Base-by-base conservation (phyloP, 2,113 vertebrate species). In the Pleuronectes platessa region DNA sequence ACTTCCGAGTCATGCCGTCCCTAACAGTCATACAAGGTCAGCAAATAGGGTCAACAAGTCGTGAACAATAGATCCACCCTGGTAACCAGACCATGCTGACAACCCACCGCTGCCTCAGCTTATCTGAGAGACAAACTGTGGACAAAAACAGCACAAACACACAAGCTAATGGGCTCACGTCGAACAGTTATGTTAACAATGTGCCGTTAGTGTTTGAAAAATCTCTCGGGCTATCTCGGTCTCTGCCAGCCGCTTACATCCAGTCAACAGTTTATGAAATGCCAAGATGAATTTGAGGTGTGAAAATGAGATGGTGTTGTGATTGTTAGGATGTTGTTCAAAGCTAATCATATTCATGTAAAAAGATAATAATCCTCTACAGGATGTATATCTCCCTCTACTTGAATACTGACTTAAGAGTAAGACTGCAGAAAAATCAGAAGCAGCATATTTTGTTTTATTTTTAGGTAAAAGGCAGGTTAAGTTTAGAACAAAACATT, bases 1-100 rank as follows among this genome's bases (percentile, higher is more conserved):
- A 35, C 51, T 14, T 13, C 31, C 68, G 55, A 71, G 54, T 78
- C 64, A 63, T 40, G 23, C 42, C 31, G 63, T 67, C 56, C 26
- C 23, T 56, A 24, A 68, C 21, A 68, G 2, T 64, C 45, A 49
- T 2, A 68, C 42, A 45, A 80, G 60, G 55, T 80, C 63, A 64
- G 42, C 66, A 24, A 65, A 20, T 37, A 56, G 61, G 56, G 27
- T 37, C 31, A 78, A 54, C 49, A 68, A 40, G 5, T 58, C 12
- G 31, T 61, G 1, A 71, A 76, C 65, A 78, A 73, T 67, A 60
- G 24, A 40, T 61, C 35, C 26, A n/a, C 13, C 21, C 68, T 26
- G 18, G 64, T 59, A 31, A 65, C 47, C 17, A 58, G 2, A 68
- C 14, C 17, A 26, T 31, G 2, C 20, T 26, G 23, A 55, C 35